These are phyloP conservation scores for Hipparchia sbordonii DNA, from an alignment of 2,888 invertebrate species.

Conservation along the genomic window DNA sequence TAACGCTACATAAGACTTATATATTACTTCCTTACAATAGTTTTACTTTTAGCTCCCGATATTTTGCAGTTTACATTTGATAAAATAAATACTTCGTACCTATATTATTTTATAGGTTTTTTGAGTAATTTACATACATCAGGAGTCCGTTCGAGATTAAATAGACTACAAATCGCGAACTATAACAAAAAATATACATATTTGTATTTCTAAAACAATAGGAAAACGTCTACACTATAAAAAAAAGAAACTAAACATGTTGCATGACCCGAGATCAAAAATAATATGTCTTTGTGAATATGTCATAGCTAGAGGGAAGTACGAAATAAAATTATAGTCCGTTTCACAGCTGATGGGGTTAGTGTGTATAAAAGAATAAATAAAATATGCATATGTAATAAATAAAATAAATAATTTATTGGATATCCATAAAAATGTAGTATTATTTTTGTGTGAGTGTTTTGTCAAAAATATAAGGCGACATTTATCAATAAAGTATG, in stretches of 20 bases:
- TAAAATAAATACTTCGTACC: conserved; percentile 26
- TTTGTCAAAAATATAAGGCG: no score
- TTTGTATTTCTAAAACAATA: conserved; percentile 59
- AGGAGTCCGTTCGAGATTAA: conserved; percentile 27
- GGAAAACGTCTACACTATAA: conserved; percentile 47
- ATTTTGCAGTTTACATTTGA: conserved; percentile 8
- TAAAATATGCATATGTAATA: no score
- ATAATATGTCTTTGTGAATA: conserved; percentile 65
- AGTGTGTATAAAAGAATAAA: not conserved
- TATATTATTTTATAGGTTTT: not conserved
- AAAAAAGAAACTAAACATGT: conserved; percentile 56
- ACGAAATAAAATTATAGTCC: conserved; percentile 38
- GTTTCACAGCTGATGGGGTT: conserved; percentile 14
- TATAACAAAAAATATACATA: conserved; percentile 61
- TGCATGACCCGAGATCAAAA: conserved; percentile 76
- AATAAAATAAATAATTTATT: not conserved
- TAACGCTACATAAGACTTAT: conserved; percentile 13
- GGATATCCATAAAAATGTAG: no score
- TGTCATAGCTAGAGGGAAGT: conserved; percentile 66
- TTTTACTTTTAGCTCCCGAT: conserved; percentile 25
- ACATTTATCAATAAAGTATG: no score
- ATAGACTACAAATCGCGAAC: conserved; percentile 38
- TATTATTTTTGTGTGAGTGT: no score
- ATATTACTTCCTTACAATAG: conserved; percentile 20
- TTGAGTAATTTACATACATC: conserved; percentile 13